A percentile compares a stretch with the other conserved stretches of the same genome.
Evolutionary conservation across 1,140 invertebrate genomes (phyloP).

Genomic region (Apis cerana): DNA sequence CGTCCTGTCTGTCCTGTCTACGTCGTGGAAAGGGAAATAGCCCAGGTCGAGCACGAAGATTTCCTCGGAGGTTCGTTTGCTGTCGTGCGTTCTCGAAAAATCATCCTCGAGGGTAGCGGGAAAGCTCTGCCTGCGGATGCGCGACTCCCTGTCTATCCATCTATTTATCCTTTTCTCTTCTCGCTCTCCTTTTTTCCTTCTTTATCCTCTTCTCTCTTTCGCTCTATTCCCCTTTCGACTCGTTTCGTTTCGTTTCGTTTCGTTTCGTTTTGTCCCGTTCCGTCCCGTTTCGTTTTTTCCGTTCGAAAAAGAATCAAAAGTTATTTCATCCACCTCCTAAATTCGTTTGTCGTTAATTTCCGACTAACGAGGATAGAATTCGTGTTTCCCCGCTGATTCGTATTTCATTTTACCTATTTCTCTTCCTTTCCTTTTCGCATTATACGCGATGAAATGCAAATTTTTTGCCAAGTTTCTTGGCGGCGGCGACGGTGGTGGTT

Average conservation of each 20-base stretch:
- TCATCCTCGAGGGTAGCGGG: slow-evolving; percentile 21
- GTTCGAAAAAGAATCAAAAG: background rate
- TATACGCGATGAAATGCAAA: background rate
- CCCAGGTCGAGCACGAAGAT: slow-evolving; percentile 65
- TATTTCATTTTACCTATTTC: background rate
- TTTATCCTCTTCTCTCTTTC: too few relatives aligned
- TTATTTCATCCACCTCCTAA: background rate
- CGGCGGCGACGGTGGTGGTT: too few relatives aligned
- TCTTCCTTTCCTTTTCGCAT: too few relatives aligned
- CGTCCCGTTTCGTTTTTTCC: background rate
- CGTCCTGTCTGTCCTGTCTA: slow-evolving; percentile 56
- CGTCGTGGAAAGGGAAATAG: slow-evolving; percentile 53
- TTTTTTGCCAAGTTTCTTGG: background rate
- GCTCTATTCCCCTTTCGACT: background rate
- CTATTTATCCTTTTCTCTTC: slow-evolving; percentile 34
- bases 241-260: too few relatives aligned
- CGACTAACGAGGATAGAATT: background rate
- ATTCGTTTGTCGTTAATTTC: background rate
- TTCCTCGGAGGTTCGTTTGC: slow-evolving; percentile 68
- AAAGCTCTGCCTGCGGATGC: slow-evolving; percentile 32
- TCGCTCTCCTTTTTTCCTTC: too few relatives aligned
- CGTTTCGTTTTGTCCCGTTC: too few relatives aligned
- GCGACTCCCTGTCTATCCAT: slow-evolving; percentile 29
- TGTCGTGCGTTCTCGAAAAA: slow-evolving; percentile 51
- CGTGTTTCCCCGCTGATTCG: too few relatives aligned